These are phyloP conservation scores for Pteria penguin DNA, from an alignment of 2,888 invertebrate genomes.

Conservation along the genomic window DNA sequence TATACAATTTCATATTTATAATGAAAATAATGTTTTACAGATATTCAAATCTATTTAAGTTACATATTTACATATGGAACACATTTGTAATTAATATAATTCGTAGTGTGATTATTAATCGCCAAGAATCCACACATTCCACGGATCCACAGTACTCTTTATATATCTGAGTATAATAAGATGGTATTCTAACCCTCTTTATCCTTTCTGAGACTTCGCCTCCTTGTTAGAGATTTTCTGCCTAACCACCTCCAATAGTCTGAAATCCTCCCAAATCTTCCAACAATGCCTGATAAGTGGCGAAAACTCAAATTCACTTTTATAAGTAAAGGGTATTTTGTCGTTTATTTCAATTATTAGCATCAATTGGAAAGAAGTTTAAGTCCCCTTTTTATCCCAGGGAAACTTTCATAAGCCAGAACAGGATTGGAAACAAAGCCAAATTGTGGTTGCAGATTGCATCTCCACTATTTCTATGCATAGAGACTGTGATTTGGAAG, in stretches of 20 bases:
- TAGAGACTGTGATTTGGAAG: slow-evolving; percentile 34
- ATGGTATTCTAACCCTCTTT: not conserved
- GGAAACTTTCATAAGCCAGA: slow-evolving; percentile 42
- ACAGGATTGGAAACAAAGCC: slow-evolving; percentile 43
- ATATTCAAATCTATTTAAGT: too few species aligned
- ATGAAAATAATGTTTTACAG: too few species aligned
- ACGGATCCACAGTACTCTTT: too few species aligned
- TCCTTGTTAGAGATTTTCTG: not conserved
- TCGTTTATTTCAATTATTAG: slow-evolving; percentile 46
- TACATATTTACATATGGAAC: too few species aligned
- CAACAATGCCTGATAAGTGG: slow-evolving; percentile 43
- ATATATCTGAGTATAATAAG: not conserved
- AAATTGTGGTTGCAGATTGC: slow-evolving; percentile 9
- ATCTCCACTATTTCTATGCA: slow-evolving; percentile 22
- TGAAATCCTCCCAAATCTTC: slow-evolving; percentile 39
- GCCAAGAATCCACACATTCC: too few species aligned
- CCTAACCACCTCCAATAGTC: slow-evolving; percentile 34
- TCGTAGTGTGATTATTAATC: too few species aligned
- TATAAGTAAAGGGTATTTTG: slow-evolving; percentile 28
- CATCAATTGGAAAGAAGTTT: slow-evolving; percentile 40
- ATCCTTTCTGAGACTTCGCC: not conserved
- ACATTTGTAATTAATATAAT: too few species aligned
- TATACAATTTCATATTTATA: too few species aligned
- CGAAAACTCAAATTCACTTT: slow-evolving; percentile 20
- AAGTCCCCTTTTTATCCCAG: slow-evolving; percentile 34